phyloP scores from a whole-genome alignment of 2,113 vertebrate genomes.

The Falco punctatus region DNA sequence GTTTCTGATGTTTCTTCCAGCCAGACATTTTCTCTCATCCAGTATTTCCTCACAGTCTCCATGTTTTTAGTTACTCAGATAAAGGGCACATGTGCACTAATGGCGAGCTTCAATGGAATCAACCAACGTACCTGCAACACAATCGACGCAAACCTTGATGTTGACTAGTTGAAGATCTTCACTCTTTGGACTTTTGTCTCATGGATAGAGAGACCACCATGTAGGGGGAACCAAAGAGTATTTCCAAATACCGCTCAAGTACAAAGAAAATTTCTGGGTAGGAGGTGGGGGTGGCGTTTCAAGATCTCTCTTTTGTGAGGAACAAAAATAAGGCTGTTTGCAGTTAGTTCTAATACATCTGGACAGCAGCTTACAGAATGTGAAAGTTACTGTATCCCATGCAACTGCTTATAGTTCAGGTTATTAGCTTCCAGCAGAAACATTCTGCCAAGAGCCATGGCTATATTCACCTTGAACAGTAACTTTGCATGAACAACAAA shows the following conservation, averaged over 20 bases:
- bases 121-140: conserved; percentile 58
- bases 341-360: neutral
- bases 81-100: conserved; percentile 43
- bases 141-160: conserved; percentile 55
- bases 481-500: neutral
- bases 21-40: conserved; percentile 55
- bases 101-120: conserved; percentile 50
- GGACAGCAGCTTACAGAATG: neutral
- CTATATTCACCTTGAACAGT: neutral
- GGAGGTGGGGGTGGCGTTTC: neutral
- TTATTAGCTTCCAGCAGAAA: neutral
- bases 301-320: neutral
- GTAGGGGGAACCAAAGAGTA: neutral
- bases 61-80: conserved; percentile 59
- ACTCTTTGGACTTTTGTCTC: conserved; percentile 8
- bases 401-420: neutral
- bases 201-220: neutral
- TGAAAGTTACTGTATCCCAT: neutral
- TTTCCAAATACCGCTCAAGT: neutral
- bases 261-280: neutral
- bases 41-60: conserved; percentile 59
- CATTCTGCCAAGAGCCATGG: neutral
- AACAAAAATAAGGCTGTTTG: neutral
- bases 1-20: conserved; percentile 57
- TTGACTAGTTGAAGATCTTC: conserved; percentile 38